Evolutionary conservation across 2,113 vertebrate species (phyloP), one percentile per base, ranked within the genome.

Genomic region (Gila orcuttii): DNA sequence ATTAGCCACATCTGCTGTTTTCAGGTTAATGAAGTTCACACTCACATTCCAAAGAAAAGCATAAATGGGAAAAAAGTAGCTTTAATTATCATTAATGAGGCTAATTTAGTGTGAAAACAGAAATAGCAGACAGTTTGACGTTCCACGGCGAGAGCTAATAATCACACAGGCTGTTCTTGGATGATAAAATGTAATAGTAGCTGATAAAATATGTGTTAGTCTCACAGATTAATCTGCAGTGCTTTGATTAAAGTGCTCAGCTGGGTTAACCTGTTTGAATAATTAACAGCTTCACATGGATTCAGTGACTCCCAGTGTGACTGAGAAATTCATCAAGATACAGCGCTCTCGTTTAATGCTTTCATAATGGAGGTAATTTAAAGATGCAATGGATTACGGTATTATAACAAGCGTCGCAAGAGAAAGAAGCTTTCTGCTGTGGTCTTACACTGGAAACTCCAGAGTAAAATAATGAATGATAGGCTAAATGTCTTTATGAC

Each of bases 31-130:
- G 77, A 42, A 33, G 25, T 55, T 57, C n/a, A 55, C 69, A 25
- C 62, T 7, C 19, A 28, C 42, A 23, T 21, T 17, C 66, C 7
- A 57, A 60, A 55, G 19, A 57, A 42, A 66, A 69, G 10, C 50
- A 45, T 11, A 33, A 59, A 57, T 6, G n/a, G 4, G 25, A n/a
- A 71, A 19, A 87, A 84, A n/a, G 23, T 79, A 82, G 2, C 60
- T 19, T 79, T 88, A 73, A 88, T 88, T 86, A 78, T 83, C 75
- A 88, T 55, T 83, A 88, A 88, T 60, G 79, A 83, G 55, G 39
- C 13, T 57, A 85, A 85, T 83, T 85, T 82, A 82, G 36, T 42
- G 60, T 76, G 79, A 76, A 82, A 69, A 77, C n/a, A 88, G 52
- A 55, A 45, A 71, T 52, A 23, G 55, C 45, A 28, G 74, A 59